Base-by-base conservation (phyloP, 2,888 invertebrate species). In the Netelia melanura region DNA sequence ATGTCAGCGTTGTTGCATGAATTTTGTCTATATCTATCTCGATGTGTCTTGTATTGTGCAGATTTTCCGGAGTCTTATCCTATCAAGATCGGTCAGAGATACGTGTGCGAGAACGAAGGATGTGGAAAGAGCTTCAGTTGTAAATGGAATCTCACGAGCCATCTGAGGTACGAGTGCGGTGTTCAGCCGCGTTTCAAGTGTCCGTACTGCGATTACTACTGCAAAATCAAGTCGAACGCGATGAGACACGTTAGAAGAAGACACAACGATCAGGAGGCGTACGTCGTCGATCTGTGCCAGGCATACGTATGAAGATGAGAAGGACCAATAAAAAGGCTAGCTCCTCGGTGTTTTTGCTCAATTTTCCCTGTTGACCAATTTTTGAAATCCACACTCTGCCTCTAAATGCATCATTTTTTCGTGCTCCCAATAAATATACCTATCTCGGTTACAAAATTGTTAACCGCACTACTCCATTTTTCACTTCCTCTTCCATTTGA, bases 171-270 rank as follows among this genome's bases (percentile, higher is more conserved):
- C 72, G 92, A 93, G 80, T 94, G 94, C 75, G 93, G 93, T 10
- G 90, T 91, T 80, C 91, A 91, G 25, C 91, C 93, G 3, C 91
- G 92, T 43, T 94, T 93, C 87, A 89, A 91, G 68, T 94, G 94
- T 77, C 92, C 92, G 0, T 91, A 92, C 70, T 91, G 91, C 85
- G 58, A 82, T 1, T 78, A 90, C 71, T 85, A 88, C 21, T 78
- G 88, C 38, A 91, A 90, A 68, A 89, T 89, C 30, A 90, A 90
- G 23, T 91, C 90, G 0, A 91, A 92, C 83, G 89, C 91, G 54
- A 89, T 88, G 77, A 89, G 90, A 74, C 92, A 93, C 85, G 88
- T 92, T 43, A 88, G 90, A 70, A 88, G 89, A n/a, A 86, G 87
- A 43, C 91, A 91, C 86, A 86, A 85, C 23, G 86, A 89, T 43